Evolutionary conservation across 2,113 vertebrate species (phyloP), one percentile per base, ranked within the genome.

Genomic region (Anser cygnoides): DNA sequence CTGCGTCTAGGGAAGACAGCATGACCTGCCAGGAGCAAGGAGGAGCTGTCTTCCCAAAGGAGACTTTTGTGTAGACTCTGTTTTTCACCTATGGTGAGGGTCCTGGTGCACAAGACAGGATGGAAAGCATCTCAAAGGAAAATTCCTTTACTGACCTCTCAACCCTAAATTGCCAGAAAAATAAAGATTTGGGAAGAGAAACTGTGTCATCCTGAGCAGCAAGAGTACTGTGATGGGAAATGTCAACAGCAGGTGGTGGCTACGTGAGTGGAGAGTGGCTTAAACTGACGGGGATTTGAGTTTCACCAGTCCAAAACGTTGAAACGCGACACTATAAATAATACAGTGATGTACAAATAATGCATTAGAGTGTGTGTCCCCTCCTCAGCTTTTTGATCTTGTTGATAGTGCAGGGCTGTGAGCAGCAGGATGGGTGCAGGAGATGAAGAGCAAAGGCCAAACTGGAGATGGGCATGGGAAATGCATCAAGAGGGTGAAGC

Each of bases 381-480:
- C 50, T 13, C 50, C 20, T 15, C 4, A 9, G 50, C 4, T 1
- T 43, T 92, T 46, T 44, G 50, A 5, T 25, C 26, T 66, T n/a
- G 57, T 22, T 37, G 57, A 7, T 29, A n/a, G 58, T 8, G 11
- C 35, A 15, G 35, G 50, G 65, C 31, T 58, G 52, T 43, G 50
- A 77, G 11, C 43, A 72, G 66, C 28, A 26, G 52, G 13, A 13
- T 63, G 41, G 22, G 29, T 12, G 58, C 23, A 35, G 52, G 65
- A 26, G 59, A 21, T 35, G 59, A 35, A 22, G 59, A 61, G 66
- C 19, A 37, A 46, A 58, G 58, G 71, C 57, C 22, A 31, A 50
- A 23, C 0, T 1, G 73, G n/a, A 39, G 65, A 8, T 0, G 2
- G 28, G 33, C 39, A 25, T 25, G 29, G 8, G 37, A 52, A 43